phyloP scores from a whole-genome alignment of 2,797 vertebrate species.

The Anguilla obscura region DNA sequence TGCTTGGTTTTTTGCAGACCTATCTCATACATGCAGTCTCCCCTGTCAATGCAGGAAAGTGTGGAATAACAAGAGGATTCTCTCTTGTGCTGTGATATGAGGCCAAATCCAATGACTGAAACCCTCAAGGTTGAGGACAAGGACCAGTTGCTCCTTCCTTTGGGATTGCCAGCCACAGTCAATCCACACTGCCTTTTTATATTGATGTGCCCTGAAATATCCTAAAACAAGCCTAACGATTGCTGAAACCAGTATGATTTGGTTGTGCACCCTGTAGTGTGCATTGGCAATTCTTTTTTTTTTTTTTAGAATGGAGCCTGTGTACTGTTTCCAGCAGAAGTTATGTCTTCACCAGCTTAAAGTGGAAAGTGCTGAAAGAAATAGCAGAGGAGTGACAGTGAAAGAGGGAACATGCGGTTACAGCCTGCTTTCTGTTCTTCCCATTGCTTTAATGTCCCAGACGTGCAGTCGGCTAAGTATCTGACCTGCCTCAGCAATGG shows the following conservation, averaged over 20 bases:
- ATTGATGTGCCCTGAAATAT: not conserved
- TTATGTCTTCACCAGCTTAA: not conserved
- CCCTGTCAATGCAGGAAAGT: not conserved
- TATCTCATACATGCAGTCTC: not conserved
- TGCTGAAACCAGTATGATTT: not conserved
- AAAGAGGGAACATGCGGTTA: not conserved
- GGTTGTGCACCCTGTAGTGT: not conserved
- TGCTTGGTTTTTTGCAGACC: not conserved
- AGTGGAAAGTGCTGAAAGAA: not conserved
- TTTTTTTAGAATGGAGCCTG: not conserved
- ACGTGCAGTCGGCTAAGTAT: not conserved
- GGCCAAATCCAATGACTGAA: not conserved
- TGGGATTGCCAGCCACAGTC: not conserved
- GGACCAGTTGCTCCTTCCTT: not conserved
- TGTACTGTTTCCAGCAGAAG: not conserved
- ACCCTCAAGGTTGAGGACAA: not conserved
- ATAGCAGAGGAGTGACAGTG: not conserved
- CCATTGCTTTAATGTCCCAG: not conserved
- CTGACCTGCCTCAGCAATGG: not conserved
- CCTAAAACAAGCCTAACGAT: not conserved
- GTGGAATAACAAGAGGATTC: not conserved
- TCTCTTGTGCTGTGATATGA: not conserved
- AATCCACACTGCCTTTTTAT: not conserved
- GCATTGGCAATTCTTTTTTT: not conserved
- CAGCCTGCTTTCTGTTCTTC: not conserved